phyloP scores from a whole-genome alignment of 2,888 invertebrate species.

The Eupithecia pulchellata region DNA sequence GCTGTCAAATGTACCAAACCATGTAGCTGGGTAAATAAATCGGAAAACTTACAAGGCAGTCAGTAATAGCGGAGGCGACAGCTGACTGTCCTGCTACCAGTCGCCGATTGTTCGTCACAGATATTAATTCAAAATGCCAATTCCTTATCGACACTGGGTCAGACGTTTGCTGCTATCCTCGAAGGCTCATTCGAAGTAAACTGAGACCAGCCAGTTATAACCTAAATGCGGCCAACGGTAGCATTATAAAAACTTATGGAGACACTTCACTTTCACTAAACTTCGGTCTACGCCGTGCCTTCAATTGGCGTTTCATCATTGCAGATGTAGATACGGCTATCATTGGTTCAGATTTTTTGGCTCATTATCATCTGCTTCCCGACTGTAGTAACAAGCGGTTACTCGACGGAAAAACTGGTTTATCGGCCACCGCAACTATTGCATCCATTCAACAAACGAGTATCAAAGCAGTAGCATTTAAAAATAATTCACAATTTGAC shows the following conservation, averaged over 20 bases:
- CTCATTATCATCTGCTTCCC: slow-evolving; percentile 22
- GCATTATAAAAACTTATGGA: slow-evolving; percentile 37
- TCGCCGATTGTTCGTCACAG: slow-evolving; percentile 38
- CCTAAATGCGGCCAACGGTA: slow-evolving; percentile 21
- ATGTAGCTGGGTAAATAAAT: slow-evolving; percentile 25
- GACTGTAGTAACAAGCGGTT: slow-evolving; percentile 30
- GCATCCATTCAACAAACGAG: neutral
- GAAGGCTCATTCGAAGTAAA: neutral
- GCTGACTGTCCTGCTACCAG: slow-evolving; percentile 25
- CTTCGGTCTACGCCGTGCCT: slow-evolving; percentile 40
- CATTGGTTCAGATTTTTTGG: slow-evolving; percentile 33
- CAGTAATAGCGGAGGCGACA: slow-evolving; percentile 37
- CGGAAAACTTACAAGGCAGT: slow-evolving; percentile 19
- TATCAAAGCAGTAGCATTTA: neutral
- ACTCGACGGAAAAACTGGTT: slow-evolving; percentile 29
- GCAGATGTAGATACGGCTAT: slow-evolving; percentile 41
- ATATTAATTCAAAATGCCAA: slow-evolving; percentile 11
- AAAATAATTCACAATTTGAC: neutral
- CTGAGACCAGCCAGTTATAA: neutral
- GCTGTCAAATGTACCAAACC: slow-evolving; percentile 38
- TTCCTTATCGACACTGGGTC: slow-evolving; percentile 38
- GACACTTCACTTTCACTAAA: slow-evolving; percentile 14
- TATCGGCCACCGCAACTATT: neutral
- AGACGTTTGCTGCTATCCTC: slow-evolving; percentile 34
- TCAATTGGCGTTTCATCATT: slow-evolving; percentile 41